Evolutionary conservation across 2,797 vertebrate species (phyloP), one percentile per base, ranked within the genome.

Genomic region (Podarcis lilfordi): DNA sequence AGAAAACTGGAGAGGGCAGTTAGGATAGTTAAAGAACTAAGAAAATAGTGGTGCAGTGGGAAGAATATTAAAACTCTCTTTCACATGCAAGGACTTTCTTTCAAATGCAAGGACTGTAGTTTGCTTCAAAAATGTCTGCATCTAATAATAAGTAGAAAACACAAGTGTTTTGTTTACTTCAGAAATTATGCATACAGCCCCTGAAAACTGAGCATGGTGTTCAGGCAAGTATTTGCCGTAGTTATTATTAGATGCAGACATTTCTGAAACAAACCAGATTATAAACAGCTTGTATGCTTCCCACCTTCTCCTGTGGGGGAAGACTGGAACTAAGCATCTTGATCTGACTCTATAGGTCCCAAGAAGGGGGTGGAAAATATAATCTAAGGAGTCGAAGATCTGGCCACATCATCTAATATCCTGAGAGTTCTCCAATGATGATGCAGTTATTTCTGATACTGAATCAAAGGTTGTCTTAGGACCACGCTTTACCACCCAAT

Each of bases 161-260:
- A 17, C 45, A 79, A 25, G 15, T 79, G 13, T 40, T 64, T n/a
- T 86, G 40, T 82, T 35, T 82, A 86, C 69, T 55, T 79, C 77
- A 79, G 35, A 69, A 45, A 71, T 37, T n/a, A 35, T 76, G 69
- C 55, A 45, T 17, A 71, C 29, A 64, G 37, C 15, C 11, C n/a
- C 37, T 87, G 61, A 59, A 75, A 82, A 76, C 19, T 61, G 50
- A 76, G 15, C 83, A 85, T 19, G 35, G 72, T 7, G 71, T 15
- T 84, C 11, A 61, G 71, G 50, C 45, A 40, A 82, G 25, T 11
- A 64, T 32, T 80, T 80, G 32, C 55, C 25, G 32, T 37, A 80
- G 55, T 64, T 80, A 61, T 80, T 80, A 64, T 80, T 80, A 80
- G 79, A 23, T 59, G 55, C 79, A 80, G 50, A 50, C 59, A 80